Base-by-base conservation (phyloP, 2,113 vertebrate genomes). In the Channa maculata region DNA sequence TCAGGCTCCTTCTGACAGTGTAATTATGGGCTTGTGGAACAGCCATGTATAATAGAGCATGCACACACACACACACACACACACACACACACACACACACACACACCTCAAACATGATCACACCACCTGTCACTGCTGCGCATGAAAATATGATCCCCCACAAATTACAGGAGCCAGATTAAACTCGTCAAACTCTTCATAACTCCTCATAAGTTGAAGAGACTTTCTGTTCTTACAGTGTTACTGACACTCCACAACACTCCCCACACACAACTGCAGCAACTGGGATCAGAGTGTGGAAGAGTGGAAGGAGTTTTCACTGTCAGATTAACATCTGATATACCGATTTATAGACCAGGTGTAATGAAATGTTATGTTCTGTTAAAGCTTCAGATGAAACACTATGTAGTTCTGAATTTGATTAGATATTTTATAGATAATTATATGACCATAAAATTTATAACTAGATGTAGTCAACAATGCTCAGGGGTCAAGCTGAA, bases 1-100 rank as follows among this genome's bases (percentile, higher is more conserved):
- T 78, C 78, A 66, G 72, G 39, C 52, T 75, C 55, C 39, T 71
- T 68, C 74, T 86, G 76, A 84, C 74, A 77, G 71, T 69, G 66
- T 83, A 82, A 90, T 89, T 91, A 86, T 51, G 33, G 66, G 73
- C 75, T 89, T 90, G 80, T 85, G 79, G 88, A 89, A 87, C 80
- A 87, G 76, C 62, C 77, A 48, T 69, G 68, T 85, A 71, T 61
- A 75, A 48, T 64, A 51, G 72, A 62, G 52, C 57, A 34, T 64
- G 15, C 52, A 46, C 72, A 58, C n/a, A 48, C 51, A 33, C 57
- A 45, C 24, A 50, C 44, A 15, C 38, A 33, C 46, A 45, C 34
- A 55, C 33, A 11, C 36, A 38, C 24, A 12, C 51, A 45, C 24
- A 50, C 44, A 15, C 38, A 33, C 46, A 45, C 34, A 55, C 33